Evolutionary conservation across 2,888 invertebrate species (phyloP).

Genomic region (Catotricha subobsoleta): DNA sequence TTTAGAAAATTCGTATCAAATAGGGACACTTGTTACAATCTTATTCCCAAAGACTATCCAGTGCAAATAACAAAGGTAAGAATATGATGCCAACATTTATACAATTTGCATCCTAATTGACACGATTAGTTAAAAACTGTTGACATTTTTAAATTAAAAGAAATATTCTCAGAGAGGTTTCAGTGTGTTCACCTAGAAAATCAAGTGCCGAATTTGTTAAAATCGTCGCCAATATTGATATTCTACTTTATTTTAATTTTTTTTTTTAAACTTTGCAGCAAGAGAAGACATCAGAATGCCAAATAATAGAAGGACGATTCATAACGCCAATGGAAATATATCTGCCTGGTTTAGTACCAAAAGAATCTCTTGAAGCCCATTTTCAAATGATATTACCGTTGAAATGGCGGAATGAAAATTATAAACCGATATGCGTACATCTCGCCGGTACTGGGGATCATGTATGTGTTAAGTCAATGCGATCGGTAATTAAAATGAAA

Average conservation of each 20-base stretch:
- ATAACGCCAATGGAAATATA: constrained; percentile 62
- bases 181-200: no score
- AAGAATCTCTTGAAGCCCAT: constrained; percentile 63
- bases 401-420: constrained; percentile 50
- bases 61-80: constrained; percentile 70
- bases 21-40: constrained; percentile 60
- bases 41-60: constrained; percentile 68
- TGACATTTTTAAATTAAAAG: no score
- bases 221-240: no score
- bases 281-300: constrained; percentile 52
- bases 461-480: constrained; percentile 38
- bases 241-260: constrained; percentile 8
- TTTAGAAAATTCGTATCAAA: constrained; percentile 75
- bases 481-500: neutral
- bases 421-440: constrained; percentile 79
- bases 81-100: neutral
- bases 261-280: constrained; percentile 38
- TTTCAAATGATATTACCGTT: constrained; percentile 70
- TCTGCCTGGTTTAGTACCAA: constrained; percentile 73
- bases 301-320: constrained; percentile 74
- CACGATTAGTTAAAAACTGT: no score
- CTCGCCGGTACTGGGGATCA: constrained; percentile 98
- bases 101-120: no score
- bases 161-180: no score
- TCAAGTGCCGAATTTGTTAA: no score